These are phyloP conservation scores for Coelinius sp. DNA, from an alignment of 2,888 invertebrate species.

Conservation along the genomic window DNA sequence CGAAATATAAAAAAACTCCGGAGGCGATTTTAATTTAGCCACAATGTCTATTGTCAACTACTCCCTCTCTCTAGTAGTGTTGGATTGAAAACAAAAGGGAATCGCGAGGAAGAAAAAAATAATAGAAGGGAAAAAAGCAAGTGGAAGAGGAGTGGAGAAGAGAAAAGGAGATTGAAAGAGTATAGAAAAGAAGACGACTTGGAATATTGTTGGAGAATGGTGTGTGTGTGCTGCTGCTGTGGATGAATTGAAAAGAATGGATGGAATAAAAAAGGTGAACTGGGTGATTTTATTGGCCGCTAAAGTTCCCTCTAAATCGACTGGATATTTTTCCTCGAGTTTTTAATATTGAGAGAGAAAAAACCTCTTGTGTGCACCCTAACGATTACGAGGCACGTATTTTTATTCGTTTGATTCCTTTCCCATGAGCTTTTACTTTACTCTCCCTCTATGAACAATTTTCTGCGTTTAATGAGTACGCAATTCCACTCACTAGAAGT, in stretches of 20 bases:
- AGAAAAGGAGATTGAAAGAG: constrained; percentile 37
- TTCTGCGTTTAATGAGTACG: constrained; percentile 51
- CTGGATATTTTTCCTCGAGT: neutral
- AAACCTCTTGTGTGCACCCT: constrained; percentile 25
- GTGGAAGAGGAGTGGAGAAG: constrained; percentile 24
- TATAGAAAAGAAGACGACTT: constrained; percentile 32
- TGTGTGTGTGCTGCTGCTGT: too few relatives aligned
- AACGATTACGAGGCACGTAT: constrained; percentile 20
- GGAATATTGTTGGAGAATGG: constrained; percentile 28
- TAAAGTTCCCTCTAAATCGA: constrained; percentile 13
- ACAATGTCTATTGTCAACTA: constrained; percentile 69
- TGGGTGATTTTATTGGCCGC: constrained; percentile 32
- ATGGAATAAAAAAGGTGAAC: constrained; percentile 31
- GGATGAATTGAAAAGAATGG: constrained; percentile 27
- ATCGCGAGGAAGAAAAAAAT: constrained; percentile 33
- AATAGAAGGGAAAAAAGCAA: constrained; percentile 36
- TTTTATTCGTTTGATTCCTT: neutral
- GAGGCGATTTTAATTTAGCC: constrained; percentile 71
- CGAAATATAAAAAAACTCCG: constrained; percentile 66
- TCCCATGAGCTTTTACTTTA: constrained; percentile 33
- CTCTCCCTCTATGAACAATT: constrained; percentile 40
- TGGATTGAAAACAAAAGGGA: constrained; percentile 46
- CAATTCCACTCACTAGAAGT: constrained; percentile 44
- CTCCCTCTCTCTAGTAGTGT: constrained; percentile 46
- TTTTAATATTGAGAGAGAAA: constrained; percentile 30